Evolutionary conservation across 2,888 invertebrate genomes (phyloP).

Genomic region (Schizotus pectinicornis): DNA sequence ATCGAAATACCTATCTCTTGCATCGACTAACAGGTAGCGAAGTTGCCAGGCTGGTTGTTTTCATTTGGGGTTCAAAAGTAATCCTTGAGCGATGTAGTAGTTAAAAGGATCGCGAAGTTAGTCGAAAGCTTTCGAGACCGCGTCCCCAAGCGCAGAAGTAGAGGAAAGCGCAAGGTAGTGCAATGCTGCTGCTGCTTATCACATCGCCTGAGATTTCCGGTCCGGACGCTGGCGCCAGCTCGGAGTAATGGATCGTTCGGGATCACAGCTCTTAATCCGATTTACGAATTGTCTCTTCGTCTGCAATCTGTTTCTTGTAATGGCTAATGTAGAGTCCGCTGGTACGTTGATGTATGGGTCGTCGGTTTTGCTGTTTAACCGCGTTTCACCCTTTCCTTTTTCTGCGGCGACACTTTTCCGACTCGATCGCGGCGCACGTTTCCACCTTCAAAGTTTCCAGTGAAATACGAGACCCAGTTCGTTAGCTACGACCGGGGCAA

Average conservation of each 20-base stretch:
- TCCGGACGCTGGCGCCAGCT: constrained; percentile 54
- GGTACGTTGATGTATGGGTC: constrained; percentile 42
- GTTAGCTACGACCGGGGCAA: no score
- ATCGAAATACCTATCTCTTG: no score
- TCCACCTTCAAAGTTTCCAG: no score
- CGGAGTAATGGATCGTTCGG: constrained; percentile 52
- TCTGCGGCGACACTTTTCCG: not conserved
- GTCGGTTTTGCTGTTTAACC: constrained; percentile 39
- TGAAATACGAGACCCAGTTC: no score
- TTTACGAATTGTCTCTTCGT: constrained; percentile 46
- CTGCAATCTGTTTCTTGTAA: constrained; percentile 48
- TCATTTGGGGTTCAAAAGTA: no score
- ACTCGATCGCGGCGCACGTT: no score
- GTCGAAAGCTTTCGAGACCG: constrained; percentile 21
- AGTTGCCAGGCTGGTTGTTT: no score
- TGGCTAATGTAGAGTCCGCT: constrained; percentile 47
- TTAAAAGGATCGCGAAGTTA: constrained; percentile 22
- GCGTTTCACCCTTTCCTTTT: constrained; percentile 19
- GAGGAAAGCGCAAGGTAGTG: constrained; percentile 29
- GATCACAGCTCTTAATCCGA: constrained; percentile 55
- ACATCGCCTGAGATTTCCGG: constrained; percentile 51
- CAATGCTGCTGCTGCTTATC: constrained; percentile 32
- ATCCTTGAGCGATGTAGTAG: not conserved
- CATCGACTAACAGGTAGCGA: no score
- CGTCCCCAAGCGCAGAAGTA: constrained; percentile 22